Evolutionary conservation across 2,797 vertebrate genomes (phyloP), one percentile per base, ranked within the genome.

Genomic region (Myripristis jacobus): DNA sequence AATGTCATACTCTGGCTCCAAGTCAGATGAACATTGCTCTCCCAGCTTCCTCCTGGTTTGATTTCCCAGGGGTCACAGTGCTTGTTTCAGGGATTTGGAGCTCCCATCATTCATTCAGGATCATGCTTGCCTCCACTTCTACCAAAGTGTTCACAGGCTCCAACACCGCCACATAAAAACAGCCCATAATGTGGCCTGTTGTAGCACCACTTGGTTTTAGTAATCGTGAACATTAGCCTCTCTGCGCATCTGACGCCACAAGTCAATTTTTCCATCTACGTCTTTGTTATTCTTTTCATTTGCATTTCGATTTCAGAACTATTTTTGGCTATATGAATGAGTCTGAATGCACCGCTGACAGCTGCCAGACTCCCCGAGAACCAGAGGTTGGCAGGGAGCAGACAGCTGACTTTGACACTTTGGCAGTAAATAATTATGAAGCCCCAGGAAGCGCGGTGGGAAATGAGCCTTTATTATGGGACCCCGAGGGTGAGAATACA

Each of bases 51-150:
- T 77, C 76, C 73, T 81, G 15, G 70, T 90, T 89, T 93, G 92
- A 94, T 94, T 94, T 94, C 93, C 94, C 93, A 70, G 47, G 71
- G 87, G 81, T 68, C 43, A 19, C 18, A 57, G 81, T 61, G 80
- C 88, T 93, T 86, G 91, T 93, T 93, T 91, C 84, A 55, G 86
- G 73, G 80, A 86, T 86, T 80, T 72, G 75, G 79, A 83, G 69
- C 72, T 84, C 88, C 84, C 88, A 92, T 93, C 91, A 81, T 78
- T 92, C 91, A 92, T 86, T 76, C 68, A 8, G 78, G 83, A 87
- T 90, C 82, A 75, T 38, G 69, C 86, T 81, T 48, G 79, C 89
- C 81, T 89, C 76, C 43, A 29, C 76, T 80, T 73, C 69, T 63
- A 74, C 71, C 71, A 29, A 54, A 81, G 62, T 64, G 55, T 73